phyloP scores from a whole-genome alignment of 2,113 vertebrate genomes.

The Struthidea cinerea region DNA sequence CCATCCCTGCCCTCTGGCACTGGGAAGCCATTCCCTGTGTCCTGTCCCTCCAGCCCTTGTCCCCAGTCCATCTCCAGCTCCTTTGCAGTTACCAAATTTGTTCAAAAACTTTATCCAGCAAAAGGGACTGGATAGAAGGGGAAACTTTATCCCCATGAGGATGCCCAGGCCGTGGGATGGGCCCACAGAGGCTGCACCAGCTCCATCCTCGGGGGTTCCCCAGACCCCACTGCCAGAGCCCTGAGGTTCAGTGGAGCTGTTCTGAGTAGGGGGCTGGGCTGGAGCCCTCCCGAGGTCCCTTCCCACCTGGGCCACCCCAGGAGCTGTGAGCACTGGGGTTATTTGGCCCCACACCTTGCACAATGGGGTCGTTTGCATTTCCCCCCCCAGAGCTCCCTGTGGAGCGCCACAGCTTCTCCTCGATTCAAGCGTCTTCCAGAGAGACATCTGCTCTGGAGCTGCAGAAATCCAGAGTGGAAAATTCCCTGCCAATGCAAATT shows the following conservation, averaged over 20 bases:
- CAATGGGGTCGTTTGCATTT: neutral
- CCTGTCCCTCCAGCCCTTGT: neutral
- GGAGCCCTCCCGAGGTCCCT: neutral
- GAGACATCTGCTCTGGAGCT: neutral
- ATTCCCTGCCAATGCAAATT: neutral
- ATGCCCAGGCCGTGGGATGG: neutral
- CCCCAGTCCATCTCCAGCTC: neutral
- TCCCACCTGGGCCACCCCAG: neutral
- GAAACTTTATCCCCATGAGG: neutral
- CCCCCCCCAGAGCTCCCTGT: neutral
- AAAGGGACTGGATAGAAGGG: neutral
- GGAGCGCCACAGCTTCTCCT: neutral
- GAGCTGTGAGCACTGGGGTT: rapidly evolving
- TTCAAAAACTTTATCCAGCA: neutral
- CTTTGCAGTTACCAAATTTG: neutral
- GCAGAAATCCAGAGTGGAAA: neutral
- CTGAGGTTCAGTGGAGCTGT: neutral
- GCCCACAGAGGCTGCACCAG: neutral
- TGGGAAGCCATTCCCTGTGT: neutral
- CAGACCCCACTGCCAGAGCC: neutral
- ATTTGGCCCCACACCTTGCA: neutral
- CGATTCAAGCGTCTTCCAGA: neutral
- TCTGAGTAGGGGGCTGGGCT: neutral
- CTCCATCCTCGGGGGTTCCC: neutral
- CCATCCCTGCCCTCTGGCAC: neutral